Conservation (phyloP, 2,797 vertebrate genomes). For the Melanotaenia parkinsoni region DNA sequence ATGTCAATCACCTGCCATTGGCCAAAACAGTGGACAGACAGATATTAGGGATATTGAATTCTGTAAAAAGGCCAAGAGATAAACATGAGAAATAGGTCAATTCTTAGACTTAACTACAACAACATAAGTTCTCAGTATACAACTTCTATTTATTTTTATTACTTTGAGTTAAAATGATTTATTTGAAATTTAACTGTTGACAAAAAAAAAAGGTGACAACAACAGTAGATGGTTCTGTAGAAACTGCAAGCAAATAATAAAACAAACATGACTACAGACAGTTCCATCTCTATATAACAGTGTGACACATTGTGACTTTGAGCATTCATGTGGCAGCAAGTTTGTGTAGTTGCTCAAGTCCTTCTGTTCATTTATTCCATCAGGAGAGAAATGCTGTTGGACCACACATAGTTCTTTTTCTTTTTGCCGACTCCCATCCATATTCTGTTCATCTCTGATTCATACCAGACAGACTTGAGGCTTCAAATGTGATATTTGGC, state of each 20-base stretch:
- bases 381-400: conserved; percentile 17
- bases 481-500: conserved; percentile 67
- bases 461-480: conserved; percentile 56
- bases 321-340: conserved; percentile 23
- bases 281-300: conserved; percentile 8
- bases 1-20: conserved; percentile 91
- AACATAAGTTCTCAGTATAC: neutral
- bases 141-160: neutral
- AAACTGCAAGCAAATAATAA: neutral
- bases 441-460: conserved; percentile 67
- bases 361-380: conserved; percentile 44
- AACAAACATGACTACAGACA: neutral
- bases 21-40: conserved; percentile 65
- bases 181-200: neutral
- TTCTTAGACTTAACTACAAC: neutral
- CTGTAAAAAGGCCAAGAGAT: conserved; percentile 4
- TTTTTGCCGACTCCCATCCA: conserved; percentile 46
- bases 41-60: conserved; percentile 23
- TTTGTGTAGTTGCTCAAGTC: conserved; percentile 21
- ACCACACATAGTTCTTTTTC: conserved; percentile 29
- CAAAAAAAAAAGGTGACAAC: neutral
- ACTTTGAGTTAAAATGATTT: neutral
- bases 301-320: conserved; percentile 12
- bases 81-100: conserved; percentile 10
- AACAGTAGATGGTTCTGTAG: neutral